A percentile compares a stretch with the other conserved stretches of the same genome.
These are phyloP conservation scores for Syngnathus typhle DNA, from an alignment of 2,113 vertebrate species.

Conservation along the genomic window DNA sequence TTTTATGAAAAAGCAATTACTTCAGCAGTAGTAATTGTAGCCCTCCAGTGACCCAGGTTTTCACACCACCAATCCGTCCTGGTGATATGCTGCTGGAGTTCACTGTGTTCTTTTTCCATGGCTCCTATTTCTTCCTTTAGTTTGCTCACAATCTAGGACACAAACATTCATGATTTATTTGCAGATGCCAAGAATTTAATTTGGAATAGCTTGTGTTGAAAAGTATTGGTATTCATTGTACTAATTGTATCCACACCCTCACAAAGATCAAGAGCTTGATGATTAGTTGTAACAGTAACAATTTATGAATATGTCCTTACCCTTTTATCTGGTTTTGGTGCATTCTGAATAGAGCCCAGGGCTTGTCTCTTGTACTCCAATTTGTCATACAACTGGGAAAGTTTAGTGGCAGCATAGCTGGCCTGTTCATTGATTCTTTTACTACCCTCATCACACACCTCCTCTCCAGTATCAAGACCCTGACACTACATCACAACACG, in stretches of 20 bases:
- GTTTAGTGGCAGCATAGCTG: conserved; percentile 88
- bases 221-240: too few relatives aligned
- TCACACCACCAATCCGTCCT: conserved; percentile 98
- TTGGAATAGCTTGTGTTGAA: neutral
- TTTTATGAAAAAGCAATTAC: conserved; percentile 51
- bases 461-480: conserved; percentile 73
- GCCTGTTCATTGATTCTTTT: conserved; percentile 86
- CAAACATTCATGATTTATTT: neutral
- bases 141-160: conserved; percentile 84
- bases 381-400: conserved; percentile 86
- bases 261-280: neutral
- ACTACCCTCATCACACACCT: conserved; percentile 77
- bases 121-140: conserved; percentile 90
- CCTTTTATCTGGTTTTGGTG: conserved; percentile 97
- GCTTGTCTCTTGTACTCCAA: conserved; percentile 96
- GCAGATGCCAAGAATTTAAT: neutral
- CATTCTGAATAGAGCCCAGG: conserved; percentile 88
- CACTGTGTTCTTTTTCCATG: conserved; percentile 89
- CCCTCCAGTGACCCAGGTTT: conserved; percentile 91
- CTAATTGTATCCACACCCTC: neutral
- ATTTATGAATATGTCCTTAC: conserved; percentile 52
- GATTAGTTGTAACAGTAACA: neutral
- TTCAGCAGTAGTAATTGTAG: conserved; percentile 81
- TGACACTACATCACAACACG: conserved; percentile 65
- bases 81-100: conserved; percentile 89